Evolutionary conservation across 2,888 invertebrate genomes (phyloP).

Genomic region (Caenorhabditis drosophilae): DNA sequence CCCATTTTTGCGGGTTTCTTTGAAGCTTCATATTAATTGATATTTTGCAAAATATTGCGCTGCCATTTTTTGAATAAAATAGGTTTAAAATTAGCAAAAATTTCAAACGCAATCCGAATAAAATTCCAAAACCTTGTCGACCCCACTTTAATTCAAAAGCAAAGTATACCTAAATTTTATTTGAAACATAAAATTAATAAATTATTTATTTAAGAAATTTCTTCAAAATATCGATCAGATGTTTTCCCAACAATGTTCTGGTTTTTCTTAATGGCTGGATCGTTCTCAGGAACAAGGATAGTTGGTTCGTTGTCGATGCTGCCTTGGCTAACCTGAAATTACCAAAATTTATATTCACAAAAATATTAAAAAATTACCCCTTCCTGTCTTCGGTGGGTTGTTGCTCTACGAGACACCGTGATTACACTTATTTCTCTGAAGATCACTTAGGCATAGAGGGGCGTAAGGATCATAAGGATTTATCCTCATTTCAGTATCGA

Average conservation of each 20-base stretch:
- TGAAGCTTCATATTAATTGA: too few species aligned
- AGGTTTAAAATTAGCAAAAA: too few species aligned
- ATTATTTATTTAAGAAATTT: too few species aligned
- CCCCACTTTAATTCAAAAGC: too few species aligned
- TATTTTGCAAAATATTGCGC: too few species aligned
- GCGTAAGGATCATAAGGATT: constrained; percentile 14
- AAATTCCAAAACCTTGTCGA: too few species aligned
- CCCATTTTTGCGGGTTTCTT: too few species aligned
- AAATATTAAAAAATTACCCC: constrained; percentile 22
- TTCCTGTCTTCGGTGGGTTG: constrained; percentile 19
- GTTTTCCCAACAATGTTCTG: constrained; percentile 15
- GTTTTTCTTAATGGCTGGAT: constrained; percentile 21
- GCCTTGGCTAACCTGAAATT: constrained; percentile 28
- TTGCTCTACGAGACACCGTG: constrained; percentile 19
- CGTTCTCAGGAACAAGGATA: constrained; percentile 20
- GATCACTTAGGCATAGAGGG: constrained; percentile 19
- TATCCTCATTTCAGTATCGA: constrained; percentile 25
- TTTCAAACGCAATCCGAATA: too few species aligned
- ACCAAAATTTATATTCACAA: constrained; percentile 28
- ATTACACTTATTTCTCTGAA: constrained; percentile 21
- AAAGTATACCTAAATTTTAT: too few species aligned
- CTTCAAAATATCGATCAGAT: constrained; percentile 29
- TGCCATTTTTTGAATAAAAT: too few species aligned
- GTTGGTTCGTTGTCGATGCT: constrained; percentile 23
- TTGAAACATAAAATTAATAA: too few species aligned